Evolutionary conservation across 2,113 vertebrate genomes (phyloP).

Genomic region (Campylomormyrus numenius): DNA sequence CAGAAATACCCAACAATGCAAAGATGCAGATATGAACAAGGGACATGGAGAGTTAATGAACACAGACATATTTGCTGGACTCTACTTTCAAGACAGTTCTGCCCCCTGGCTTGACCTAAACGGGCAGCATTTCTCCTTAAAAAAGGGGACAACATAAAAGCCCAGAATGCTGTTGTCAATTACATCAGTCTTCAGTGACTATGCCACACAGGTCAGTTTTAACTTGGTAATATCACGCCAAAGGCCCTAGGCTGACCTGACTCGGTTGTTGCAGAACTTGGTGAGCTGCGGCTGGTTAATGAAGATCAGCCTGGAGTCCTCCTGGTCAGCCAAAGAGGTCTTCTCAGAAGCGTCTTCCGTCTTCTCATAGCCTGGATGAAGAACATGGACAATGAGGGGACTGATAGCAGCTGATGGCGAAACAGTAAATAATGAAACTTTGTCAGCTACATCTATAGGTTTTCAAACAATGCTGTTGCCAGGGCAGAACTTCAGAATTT

Average conservation of each 20-base stretch:
- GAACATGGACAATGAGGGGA: not conserved
- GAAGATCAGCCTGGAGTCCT: slow-evolving; percentile 84
- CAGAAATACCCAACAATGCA: not conserved
- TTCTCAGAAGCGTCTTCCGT: slow-evolving; percentile 88
- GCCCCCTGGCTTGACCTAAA: not conserved
- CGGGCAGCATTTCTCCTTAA: not conserved
- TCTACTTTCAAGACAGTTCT: not conserved
- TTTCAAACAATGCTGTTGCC: not conserved
- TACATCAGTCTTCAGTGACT: not conserved
- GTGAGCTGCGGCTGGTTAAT: slow-evolving; percentile 90
- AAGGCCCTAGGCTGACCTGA: slow-evolving; percentile 70
- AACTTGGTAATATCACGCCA: not conserved
- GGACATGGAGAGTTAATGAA: not conserved
- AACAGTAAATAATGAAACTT: not conserved
- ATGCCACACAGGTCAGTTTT: not conserved
- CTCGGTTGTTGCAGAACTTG: slow-evolving; percentile 92
- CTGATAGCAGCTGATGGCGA: not conserved
- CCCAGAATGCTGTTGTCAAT: not conserved
- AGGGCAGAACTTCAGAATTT: not conserved
- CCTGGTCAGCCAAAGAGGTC: slow-evolving; percentile 91
- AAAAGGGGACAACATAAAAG: not conserved
- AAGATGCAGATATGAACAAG: not conserved
- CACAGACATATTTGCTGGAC: not conserved
- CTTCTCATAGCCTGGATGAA: slow-evolving; percentile 85
- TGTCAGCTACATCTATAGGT: not conserved